Percentiles rank a stretch among this genome's conserved stretches.
Evolutionary conservation across 2,797 vertebrate species (phyloP).

Genomic region (Gallinago nigripennis): DNA sequence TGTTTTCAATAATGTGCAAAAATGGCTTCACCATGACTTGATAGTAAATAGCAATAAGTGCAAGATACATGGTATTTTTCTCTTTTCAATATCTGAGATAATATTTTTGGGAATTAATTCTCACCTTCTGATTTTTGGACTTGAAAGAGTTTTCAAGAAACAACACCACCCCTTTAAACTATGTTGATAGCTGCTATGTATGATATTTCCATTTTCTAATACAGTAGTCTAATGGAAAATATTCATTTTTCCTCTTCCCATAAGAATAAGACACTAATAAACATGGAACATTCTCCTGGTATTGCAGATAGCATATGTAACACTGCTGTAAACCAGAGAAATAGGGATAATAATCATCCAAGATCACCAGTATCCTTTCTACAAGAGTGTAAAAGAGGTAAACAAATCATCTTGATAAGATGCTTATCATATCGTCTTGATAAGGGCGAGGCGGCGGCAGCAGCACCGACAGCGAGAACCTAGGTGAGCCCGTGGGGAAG

Average conservation of each 20-base stretch:
- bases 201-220: background rate
- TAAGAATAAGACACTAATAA: background rate
- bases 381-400: background rate
- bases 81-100: background rate
- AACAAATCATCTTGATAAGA: background rate
- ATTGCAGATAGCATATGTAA: background rate
- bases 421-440: too few species aligned
- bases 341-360: background rate
- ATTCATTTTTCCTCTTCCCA: background rate
- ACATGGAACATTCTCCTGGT: background rate
- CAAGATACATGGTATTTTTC: background rate
- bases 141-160: background rate
- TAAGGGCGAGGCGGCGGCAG: too few species aligned
- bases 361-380: background rate
- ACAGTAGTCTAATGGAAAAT: background rate
- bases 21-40: background rate
- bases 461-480: too few species aligned
- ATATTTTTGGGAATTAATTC: background rate
- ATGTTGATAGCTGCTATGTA: fast-evolving
- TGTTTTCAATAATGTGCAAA: background rate
- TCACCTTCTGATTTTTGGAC: background rate
- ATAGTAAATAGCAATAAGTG: background rate
- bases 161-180: background rate
- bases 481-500: too few species aligned
- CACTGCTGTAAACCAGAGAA: background rate